Base-by-base conservation (phyloP, 2,797 vertebrate genomes). In the Epinephelus malabaricus region DNA sequence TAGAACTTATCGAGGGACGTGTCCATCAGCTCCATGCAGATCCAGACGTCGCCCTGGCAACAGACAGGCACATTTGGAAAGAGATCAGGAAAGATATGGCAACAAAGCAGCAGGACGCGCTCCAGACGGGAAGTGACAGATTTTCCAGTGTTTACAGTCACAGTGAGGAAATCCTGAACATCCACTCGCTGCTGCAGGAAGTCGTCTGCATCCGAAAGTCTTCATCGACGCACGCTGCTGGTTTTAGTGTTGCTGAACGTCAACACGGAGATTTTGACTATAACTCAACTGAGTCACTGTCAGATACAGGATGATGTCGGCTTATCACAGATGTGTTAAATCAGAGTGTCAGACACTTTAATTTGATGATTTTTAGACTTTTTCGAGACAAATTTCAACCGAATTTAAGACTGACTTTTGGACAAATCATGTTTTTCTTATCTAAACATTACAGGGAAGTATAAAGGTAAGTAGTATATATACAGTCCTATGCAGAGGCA, bases 1-100 rank as follows among this genome's bases (percentile, higher is more conserved):
- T 99, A 99, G 95, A 99, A 99, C 88, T 99, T 99, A 89, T 99
- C 98, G 92, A 99, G 93, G n/a, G 98, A 99, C 0, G 98, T 99
- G 91, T 99, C 98, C 98, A 99, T 98, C 87, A 99, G 95, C 91
- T 99, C 98, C 98, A 99, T 99, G 86, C 98, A 99, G 91, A 99
- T 99, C 98, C 98, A 99, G 46, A 99, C 98, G 0, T 99, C 98
- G 6, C 98, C 98, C 98, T 99, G 90, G 74, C 56, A 79, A 83
- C 67, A 40, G 43, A 45, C 19, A 9, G 30, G 58, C 21, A 46
- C 0, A 61, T 56, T 78, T 66, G 67, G 47, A 74, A 12, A 46
- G 18, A 50, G 62, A 78, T 46, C 43, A 43, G 60, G 73, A 34
- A 23, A 43, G 2, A 43, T 3, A 43, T 43, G 2, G 18, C 51